Percentiles rank a stretch among this genome's conserved stretches.
Conservation (phyloP, 2,888 invertebrate genomes). For the Folsomia manolachei region DNA sequence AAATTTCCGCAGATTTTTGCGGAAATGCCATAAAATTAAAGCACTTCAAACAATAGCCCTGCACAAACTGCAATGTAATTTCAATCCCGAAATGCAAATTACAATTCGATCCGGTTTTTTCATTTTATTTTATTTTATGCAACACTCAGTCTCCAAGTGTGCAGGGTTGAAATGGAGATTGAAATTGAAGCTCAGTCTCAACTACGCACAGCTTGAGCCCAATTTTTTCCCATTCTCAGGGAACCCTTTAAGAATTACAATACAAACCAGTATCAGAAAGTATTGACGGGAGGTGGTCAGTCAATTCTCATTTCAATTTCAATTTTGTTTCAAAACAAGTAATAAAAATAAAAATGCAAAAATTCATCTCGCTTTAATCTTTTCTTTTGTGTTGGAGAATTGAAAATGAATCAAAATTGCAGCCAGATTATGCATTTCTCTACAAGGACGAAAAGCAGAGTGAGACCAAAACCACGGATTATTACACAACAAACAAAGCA, state of each 20-base stretch:
- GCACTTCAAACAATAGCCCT: background rate
- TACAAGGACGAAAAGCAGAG: background rate
- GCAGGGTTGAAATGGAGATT: background rate
- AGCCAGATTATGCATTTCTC: background rate
- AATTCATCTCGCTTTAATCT: background rate
- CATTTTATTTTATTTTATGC: background rate
- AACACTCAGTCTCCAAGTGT: background rate
- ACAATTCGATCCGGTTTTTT: background rate
- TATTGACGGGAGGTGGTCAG: background rate
- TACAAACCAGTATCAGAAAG: too few species aligned
- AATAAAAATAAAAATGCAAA: background rate
- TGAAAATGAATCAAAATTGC: background rate
- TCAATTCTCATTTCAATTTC: background rate
- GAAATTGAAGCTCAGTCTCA: background rate
- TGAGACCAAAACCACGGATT: background rate
- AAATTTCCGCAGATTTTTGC: background rate
- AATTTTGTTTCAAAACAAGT: background rate
- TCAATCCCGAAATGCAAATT: too few species aligned
- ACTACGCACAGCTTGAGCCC: background rate
- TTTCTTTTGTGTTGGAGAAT: background rate
- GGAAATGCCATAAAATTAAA: background rate
- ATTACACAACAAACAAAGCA: background rate
- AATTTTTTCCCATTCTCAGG: background rate
- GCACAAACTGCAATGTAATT: too few species aligned
- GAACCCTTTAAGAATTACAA: background rate